Evolutionary conservation across 2,113 vertebrate species (phyloP), one percentile per base, ranked within the genome.

Genomic region (Sigmodon hispidus): DNA sequence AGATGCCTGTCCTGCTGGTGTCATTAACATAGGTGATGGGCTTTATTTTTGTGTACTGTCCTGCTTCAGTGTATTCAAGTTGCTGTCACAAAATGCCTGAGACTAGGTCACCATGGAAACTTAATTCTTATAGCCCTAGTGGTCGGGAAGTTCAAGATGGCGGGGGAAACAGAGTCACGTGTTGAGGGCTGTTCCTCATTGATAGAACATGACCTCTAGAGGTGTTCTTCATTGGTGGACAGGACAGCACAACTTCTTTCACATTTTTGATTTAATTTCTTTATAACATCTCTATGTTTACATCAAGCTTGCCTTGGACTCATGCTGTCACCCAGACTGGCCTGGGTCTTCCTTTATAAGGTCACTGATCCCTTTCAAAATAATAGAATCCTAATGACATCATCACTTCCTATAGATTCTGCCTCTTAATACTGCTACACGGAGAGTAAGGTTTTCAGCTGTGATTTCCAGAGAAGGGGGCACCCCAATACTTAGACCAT

Each of bases 1-100:
- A 59, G 52, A 7, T 48, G 50, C 36, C 85, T 55, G 1, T 0
- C 5, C 7, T 5, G 31, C 55, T 34, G 0, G 19, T 12, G 0
- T 65, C 2, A 0, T 16, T 36, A 16, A 22, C 40, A 4, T 6
- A 7, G 43, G 1, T 36, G n/a, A 19, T 12, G 36, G 29, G 4
- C 24, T 50, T 59, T 34, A 7, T 55, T 40, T 87, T 80, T 79
- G 0, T 12, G 0, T 40, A 0, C 24, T 34, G 70, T 70, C 36
- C 34, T 57, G 29, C 65, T 63, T 70, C 48, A 21, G 0, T 67
- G 34, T n/a, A 59, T 73, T 43, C 34, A 13, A 55, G 50, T 16
- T 59, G 31, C 69, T 40, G 0, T 34, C 21, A 59, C 73, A 59
- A 50, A 83, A 76, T 22, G 26, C 40, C n/a, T 0, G 7, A 69